Evolutionary conservation across 53 echinoderm and acorn worm species (phyloP), one percentile per base, ranked within the genome.

Genomic region (Astropecten irregularis): DNA sequence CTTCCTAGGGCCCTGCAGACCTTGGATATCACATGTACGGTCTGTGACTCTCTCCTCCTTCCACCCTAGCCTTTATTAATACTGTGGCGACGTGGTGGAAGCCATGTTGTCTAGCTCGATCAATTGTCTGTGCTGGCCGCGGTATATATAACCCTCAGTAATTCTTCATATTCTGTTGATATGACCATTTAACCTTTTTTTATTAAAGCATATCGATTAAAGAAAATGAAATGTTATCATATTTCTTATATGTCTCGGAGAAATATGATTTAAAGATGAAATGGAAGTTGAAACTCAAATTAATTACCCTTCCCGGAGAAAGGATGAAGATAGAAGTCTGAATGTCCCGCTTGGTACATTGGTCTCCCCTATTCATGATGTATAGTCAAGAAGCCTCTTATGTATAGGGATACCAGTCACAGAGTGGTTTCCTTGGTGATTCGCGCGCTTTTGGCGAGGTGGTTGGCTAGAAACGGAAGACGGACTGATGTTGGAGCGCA

Each of bases 311-410:
- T 11, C 6, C 42, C 42, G 11, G 6, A 42, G 11, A 42, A 42
- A 11, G 11, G 42, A 42, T 6, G 11, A 11, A 42, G 42, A 42
- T 6, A 42, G 42, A 42, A 8, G 42, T 42, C 42, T 42, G 42
- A 6, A 11, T 8, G 54, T 32, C 6, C 2, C 56, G 33, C 74
- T 39, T 57, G 71, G 71, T n/a, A 18, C 49, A n/a, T 33, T 71
- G 27, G 54, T 54, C 74, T 40, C 18, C 74, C 56, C 51, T 55
- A 55, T 57, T 57, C 56, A 74, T 74, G 55, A 74, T 57, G n/a
- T n/a, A n/a, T 74, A 38, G 74, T 74, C 74, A 74, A 74, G 74
- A 56, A 55, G 58, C 25, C 74, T 57, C 74, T 74, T 74, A 74
- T 49, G 58, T 74, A 71, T n/a, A n/a, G 42, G 42, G 74, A 74